These are phyloP conservation scores for Sparus aurata DNA, from an alignment of 2,797 vertebrate species.

Conservation along the genomic window DNA sequence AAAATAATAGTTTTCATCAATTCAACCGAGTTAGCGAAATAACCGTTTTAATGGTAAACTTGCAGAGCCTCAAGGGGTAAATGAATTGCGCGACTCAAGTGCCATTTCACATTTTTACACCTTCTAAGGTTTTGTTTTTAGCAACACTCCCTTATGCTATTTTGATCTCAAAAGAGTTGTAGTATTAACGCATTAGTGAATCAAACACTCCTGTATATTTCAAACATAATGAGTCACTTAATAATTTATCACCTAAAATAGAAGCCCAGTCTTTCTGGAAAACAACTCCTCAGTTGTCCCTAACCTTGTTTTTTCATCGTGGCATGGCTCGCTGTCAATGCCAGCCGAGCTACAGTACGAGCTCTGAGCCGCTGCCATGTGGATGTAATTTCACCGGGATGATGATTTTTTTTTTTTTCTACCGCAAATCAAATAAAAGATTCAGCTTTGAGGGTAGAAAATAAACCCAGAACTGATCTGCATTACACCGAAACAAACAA, in stretches of 20 bases:
- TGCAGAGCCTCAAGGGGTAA: slow-evolving; percentile 6
- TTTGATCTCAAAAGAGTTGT: slow-evolving; percentile 28
- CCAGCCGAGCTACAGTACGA: slow-evolving; percentile 65
- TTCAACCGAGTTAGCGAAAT: slow-evolving; percentile 14
- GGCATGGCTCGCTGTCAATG: slow-evolving; percentile 62
- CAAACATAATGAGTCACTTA: slow-evolving; percentile 52
- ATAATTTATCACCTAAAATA: slow-evolving; percentile 59
- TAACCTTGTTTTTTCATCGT: slow-evolving; percentile 73
- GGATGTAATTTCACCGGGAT: slow-evolving; percentile 85
- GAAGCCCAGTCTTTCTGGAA: slow-evolving; percentile 50
- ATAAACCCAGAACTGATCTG: slow-evolving; percentile 82
- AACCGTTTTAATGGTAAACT: slow-evolving; percentile 6
- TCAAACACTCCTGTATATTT: slow-evolving; percentile 44
- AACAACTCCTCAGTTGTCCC: slow-evolving; percentile 58
- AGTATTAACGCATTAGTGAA: slow-evolving; percentile 34
- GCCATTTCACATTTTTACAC: slow-evolving; percentile 10
- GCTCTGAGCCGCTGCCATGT: slow-evolving; percentile 80
- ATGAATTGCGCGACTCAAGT: slow-evolving; percentile 6
- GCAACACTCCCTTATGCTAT: slow-evolving; percentile 28
- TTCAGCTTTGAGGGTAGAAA: slow-evolving; percentile 82
- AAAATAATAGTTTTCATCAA: slow-evolving; percentile 17
- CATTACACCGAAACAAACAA: slow-evolving; percentile 82
- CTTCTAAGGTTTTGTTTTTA: slow-evolving; percentile 31
- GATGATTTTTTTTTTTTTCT: slow-evolving; percentile 55
- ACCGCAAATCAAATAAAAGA: slow-evolving; percentile 86